Evolutionary conservation across 1,140 invertebrate species (phyloP).

Genomic region (Holcopasites calliopsidis): DNA sequence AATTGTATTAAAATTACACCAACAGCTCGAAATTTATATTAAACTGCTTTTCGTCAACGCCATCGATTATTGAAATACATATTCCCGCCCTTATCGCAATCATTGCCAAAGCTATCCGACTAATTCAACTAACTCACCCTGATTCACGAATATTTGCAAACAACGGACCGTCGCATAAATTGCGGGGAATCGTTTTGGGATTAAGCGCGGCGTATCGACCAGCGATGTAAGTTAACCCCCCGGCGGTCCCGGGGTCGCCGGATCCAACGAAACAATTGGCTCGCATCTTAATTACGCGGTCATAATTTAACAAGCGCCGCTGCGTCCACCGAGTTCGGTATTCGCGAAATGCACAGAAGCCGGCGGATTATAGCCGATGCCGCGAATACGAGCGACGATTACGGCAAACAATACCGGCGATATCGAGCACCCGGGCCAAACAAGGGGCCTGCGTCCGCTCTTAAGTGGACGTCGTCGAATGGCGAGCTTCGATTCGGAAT

Average conservation of each 20-base stretch:
- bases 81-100: no score
- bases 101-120: no score
- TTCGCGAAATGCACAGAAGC: conserved; percentile 52
- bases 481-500: conserved; percentile 46
- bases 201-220: no score
- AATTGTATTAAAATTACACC: no score
- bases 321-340: conserved; percentile 33
- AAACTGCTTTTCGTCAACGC: no score
- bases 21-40: no score
- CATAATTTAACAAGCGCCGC: conserved; percentile 55
- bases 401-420: conserved; percentile 56
- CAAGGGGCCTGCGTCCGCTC: conserved; percentile 16
- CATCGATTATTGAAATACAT: no score
- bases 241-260: neutral
- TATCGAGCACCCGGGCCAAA: conserved; percentile 45
- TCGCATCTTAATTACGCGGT: conserved; percentile 60
- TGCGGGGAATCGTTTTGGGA: no score
- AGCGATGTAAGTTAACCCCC: conserved; percentile 53
- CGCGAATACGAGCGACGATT: conserved; percentile 55
- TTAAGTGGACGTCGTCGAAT: conserved; percentile 37
- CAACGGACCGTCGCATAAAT: no score
- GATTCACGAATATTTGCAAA: no score
- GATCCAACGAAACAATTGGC: conserved; percentile 55
- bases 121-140: no score
- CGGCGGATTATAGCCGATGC: conserved; percentile 47